Evolutionary conservation across 2,113 vertebrate genomes (phyloP), one percentile per base, ranked within the genome.

Genomic region (Sula dactylatra): DNA sequence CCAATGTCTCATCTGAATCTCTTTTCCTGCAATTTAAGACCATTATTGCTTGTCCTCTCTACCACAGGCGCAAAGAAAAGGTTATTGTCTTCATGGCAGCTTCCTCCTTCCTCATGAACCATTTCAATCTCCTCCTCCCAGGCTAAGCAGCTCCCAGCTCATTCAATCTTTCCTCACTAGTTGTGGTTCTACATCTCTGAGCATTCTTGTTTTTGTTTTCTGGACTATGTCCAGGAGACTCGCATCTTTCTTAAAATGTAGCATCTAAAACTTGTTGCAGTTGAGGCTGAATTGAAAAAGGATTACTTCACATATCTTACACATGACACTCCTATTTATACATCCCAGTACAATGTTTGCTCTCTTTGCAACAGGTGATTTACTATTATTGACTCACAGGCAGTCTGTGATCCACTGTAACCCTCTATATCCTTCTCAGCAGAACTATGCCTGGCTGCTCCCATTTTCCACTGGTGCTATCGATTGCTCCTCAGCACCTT

Each of bases 1-100:
- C 93, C 85, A 80, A 16, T 73, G 90, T 82, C 87, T 88, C 92
- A 88, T 96, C 82, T 94, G 87, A 96, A 96, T 94, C 93, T 88
- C 78, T 96, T 95, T 93, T 88, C 62, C 45, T 80, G 82, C 78
- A 90, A 58, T 96, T 96, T 88, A 91, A 80, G 62, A 42, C 70
- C 19, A 69, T 85, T 91, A 95, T 82, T 72, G 40, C 54, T 76
- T 72, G 85, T 97, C 66, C 74, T 90, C 25, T 85, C 58, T 85
- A 73, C 65, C 85, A 91, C 0, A 2, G 79, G 76, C 3, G 2
- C 31, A 93, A 88, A 91, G 77, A 85, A 94, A 96, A 91, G 87
- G 84, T 84, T 91, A 90, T 76, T 93, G 27, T 92, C 66, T 93
- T 92, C 59, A 65, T 45, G 49, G 87, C 58, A 82, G 21, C 58